A percentile compares a stretch with the other conserved stretches of the same genome.
These are phyloP conservation scores for Erythrocercus mccallii DNA, from an alignment of 2,113 vertebrate genomes.

Conservation along the genomic window DNA sequence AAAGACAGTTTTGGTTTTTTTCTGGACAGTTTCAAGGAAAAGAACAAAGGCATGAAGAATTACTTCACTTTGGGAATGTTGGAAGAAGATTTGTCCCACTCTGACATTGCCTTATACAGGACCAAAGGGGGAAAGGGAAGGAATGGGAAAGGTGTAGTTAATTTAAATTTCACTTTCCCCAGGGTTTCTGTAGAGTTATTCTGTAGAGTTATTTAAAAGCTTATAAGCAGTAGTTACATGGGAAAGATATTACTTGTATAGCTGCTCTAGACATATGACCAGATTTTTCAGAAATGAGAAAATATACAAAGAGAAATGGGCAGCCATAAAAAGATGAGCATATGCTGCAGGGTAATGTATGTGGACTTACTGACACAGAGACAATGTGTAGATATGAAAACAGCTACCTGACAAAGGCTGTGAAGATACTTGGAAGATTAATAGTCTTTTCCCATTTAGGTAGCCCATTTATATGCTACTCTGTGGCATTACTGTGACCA, in stretches of 20 bases:
- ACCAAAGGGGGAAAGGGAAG: background rate
- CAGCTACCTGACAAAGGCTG: background rate
- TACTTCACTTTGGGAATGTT: conserved; percentile 8
- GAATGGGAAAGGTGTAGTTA: background rate
- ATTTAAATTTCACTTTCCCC: conserved; percentile 43
- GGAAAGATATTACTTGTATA: background rate
- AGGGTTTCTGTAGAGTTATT: background rate
- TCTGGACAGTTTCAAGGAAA: conserved; percentile 45
- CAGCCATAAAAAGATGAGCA: background rate
- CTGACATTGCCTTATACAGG: conserved; percentile 7
- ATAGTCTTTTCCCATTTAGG: background rate
- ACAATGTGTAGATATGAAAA: background rate
- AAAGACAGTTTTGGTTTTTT: conserved; percentile 4
- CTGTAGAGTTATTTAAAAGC: background rate
- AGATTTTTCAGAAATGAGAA: background rate
- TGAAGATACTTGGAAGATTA: background rate
- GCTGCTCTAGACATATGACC: background rate
- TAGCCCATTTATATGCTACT: background rate
- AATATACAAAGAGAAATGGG: background rate
- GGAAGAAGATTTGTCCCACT: background rate
- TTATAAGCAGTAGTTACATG: background rate
- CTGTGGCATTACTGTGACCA: background rate
- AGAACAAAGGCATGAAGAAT: conserved; percentile 16
- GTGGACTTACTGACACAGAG: background rate
- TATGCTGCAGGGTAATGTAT: background rate